These are phyloP conservation scores for Plectropomus leopardus DNA, from an alignment of 2,113 vertebrate species.

Conservation along the genomic window DNA sequence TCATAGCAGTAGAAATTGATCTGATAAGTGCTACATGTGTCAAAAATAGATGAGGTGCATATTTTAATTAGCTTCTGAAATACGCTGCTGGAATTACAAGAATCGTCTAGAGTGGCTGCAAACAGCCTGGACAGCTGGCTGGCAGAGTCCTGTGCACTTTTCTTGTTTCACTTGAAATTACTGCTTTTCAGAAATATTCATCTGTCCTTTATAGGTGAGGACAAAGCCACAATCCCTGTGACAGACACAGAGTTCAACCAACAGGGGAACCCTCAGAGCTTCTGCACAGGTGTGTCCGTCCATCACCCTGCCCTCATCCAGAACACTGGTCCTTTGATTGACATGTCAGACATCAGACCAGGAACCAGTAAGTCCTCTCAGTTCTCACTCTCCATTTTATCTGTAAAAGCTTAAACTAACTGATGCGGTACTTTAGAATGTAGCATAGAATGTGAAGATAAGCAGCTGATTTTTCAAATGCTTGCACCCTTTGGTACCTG, in stretches of 20 bases:
- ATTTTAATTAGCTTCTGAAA: too few relatives aligned
- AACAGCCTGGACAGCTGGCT: too few relatives aligned
- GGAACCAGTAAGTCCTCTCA: conserved; percentile 92
- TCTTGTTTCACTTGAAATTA: too few relatives aligned
- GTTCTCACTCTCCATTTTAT: conserved; percentile 22
- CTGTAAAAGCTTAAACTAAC: neutral
- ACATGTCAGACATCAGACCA: conserved; percentile 98
- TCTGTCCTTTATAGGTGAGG: conserved; percentile 87
- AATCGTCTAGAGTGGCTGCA: too few relatives aligned
- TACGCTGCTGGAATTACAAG: too few relatives aligned
- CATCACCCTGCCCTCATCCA: conserved; percentile 97
- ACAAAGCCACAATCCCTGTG: conserved; percentile 97
- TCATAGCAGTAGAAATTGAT: too few relatives aligned
- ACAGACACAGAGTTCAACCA: conserved; percentile 98
- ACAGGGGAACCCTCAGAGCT: conserved; percentile 97
- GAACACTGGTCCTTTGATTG: conserved; percentile 97
- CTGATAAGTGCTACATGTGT: too few relatives aligned
- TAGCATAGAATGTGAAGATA: neutral
- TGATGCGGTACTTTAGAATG: neutral
- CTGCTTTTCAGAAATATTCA: neutral
- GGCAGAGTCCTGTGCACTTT: too few relatives aligned
- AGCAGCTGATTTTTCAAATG: neutral
- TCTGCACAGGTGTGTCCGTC: conserved; percentile 96
- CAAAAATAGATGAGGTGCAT: too few relatives aligned
- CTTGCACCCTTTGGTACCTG: too few relatives aligned